Evolutionary conservation across 2,797 vertebrate species (phyloP).

Genomic region (Diceros bicornis): DNA sequence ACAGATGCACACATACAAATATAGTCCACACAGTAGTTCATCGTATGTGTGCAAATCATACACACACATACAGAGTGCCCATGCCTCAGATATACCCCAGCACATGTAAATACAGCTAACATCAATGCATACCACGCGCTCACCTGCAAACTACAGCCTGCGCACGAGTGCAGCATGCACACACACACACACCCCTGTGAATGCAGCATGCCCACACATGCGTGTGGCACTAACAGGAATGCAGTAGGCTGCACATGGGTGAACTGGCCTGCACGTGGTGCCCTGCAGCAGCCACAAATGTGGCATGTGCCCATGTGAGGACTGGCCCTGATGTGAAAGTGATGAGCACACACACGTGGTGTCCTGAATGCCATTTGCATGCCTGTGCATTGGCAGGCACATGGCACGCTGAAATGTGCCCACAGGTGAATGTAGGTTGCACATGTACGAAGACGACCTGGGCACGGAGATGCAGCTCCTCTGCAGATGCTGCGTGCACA

Average conservation of each 20-base stretch:
- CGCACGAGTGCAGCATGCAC: background rate
- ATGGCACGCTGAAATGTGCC: background rate
- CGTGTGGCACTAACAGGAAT: background rate
- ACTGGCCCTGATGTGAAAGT: background rate
- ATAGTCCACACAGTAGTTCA: background rate
- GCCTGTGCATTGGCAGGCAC: background rate
- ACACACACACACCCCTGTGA: background rate
- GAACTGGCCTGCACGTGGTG: accelerated
- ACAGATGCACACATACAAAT: background rate
- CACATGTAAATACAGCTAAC: background rate
- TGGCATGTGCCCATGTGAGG: background rate
- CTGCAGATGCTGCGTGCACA: accelerated
- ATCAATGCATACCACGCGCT: background rate
- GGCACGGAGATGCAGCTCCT: background rate
- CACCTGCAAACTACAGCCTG: background rate
- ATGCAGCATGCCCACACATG: background rate
- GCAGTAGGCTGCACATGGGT: background rate
- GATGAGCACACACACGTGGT: background rate
- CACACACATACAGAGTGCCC: background rate
- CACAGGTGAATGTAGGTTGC: constrained; percentile 32
- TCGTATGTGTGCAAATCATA: background rate
- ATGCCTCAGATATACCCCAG: background rate
- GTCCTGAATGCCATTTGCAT: background rate
- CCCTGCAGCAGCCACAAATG: background rate
- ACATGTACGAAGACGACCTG: accelerated